Evolutionary conservation across 2,888 invertebrate species (phyloP), one percentile per base, ranked within the genome.

Genomic region (Netelia inedita): DNA sequence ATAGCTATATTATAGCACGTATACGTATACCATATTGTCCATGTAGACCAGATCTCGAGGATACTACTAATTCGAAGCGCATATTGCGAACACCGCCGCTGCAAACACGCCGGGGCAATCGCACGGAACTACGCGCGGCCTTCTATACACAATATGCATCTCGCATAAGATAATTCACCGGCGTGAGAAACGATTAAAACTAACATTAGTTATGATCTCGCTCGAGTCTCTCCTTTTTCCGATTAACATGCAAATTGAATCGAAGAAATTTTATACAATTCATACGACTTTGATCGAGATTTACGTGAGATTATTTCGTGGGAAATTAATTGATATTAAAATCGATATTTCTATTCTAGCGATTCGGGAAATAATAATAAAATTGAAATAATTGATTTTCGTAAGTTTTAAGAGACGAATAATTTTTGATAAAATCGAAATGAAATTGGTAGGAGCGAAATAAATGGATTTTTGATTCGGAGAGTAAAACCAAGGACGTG

Each of bases 241-340:
- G 66, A 80, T 83, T 76, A 72, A 76, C 72, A 80, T 83, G 76
- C 75, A 83, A 80, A 83, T 83, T 76, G 55, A 55, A 50, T 57
- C 1, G 2, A 10, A 68, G 35, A 74, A 68, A 66, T 53, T 57
- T 11, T 28, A 50, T 68, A 53, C 46, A 68, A 76, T n/a, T 2
- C 35, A 3, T 19, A 65, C 19, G 19, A 19, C 53, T 53, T 19
- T n/a, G 28, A 0, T 28, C 5, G 28, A 28, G 28, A 28, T 28
- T 28, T 28, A 28, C 5, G 28, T 10, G 35, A 55, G 35, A 75
- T 75, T 55, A 43, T 53, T 21, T n/a, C 8, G 35, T 53, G 35
- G n/a, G 14, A 53, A 53, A 46, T 50, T 63, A 74, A 63, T 65
- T 16, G 41, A 50, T 21, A 74, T 53, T 50, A 35, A 23, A 43